Conservation (phyloP, 2,797 vertebrate species). For the Artibeus lituratus region DNA sequence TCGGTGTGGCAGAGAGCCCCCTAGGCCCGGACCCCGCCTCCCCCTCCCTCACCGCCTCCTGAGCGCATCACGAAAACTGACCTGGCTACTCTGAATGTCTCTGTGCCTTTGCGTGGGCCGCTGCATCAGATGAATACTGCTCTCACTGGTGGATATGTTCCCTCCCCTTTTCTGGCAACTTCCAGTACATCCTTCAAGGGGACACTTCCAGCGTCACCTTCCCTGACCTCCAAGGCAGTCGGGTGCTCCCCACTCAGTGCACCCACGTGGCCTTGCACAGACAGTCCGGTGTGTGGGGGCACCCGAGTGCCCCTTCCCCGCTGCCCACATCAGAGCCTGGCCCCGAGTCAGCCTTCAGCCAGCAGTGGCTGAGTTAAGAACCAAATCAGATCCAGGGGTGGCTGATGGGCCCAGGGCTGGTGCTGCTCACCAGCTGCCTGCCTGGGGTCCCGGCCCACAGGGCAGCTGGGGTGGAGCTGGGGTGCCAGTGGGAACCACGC, state of each 20-base stretch:
- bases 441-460: not conserved
- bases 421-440: not conserved
- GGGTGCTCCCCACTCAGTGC: fast-evolving
- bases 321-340: fast-evolving
- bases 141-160: not conserved
- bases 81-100: not conserved
- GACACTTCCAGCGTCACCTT: not conserved
- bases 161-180: not conserved
- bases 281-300: fast-evolving
- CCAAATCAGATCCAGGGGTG: not conserved
- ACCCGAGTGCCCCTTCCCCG: fast-evolving
- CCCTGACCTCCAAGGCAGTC: not conserved
- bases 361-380: not conserved
- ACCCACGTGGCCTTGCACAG: fast-evolving
- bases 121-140: not conserved
- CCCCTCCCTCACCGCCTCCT: fast-evolving
- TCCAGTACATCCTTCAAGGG: not conserved
- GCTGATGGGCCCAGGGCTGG: not conserved
- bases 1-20: fast-evolving
- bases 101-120: not conserved
- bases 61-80: not conserved
- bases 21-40: fast-evolving
- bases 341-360: not conserved
- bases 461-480: not conserved
- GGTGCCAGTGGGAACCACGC: not conserved